Base-by-base conservation (phyloP, 2,113 vertebrate species). In the Numida meleagris region DNA sequence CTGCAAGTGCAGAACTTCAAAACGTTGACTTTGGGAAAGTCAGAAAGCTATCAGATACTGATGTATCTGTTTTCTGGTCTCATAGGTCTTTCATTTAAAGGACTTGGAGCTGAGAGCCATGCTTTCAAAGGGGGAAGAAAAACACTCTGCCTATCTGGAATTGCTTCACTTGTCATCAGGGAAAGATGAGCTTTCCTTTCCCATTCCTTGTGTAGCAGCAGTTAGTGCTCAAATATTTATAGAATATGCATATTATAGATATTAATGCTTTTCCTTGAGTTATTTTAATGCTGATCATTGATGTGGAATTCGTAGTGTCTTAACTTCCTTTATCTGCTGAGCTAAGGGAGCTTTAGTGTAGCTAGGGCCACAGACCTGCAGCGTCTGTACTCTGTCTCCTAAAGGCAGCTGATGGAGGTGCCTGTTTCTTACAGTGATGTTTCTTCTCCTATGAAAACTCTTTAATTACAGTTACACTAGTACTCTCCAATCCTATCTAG, bases 361-460 rank as follows among this genome's bases (percentile, higher is more conserved):
- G n/a, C 7, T n/a, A 20, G 34, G 51, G 31, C 43, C 13, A 21
- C 21, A 24, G 21, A 34, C n/a, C 27, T 25, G 21, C 21, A 13
- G 9, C 16, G 17, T 57, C 5, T 46, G 7, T 67, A 15, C 13
- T 12, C 20, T 8, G 10, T 58, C 40, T 68, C 36, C 16, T 66
- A 21, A 38, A 48, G 27, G 4, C 2, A 76, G 14, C 31, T 61
- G 1, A 19, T 8, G 12, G 78, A 61, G 20, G 9, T 31, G 27
- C 2, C 27, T 71, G 31, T 29, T 59, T 31, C 9, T 48, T 79
- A 38, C 0, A 50, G 16, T 3, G 0, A 3, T 74, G 8, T 10
- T 70, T 14, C 7, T 82, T 88, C 38, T 78, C 14, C 3, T 33
- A 19, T 0, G 4, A 53, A 12, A 31, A 9, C 36, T 42, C 14